Evolutionary conservation across 2,113 vertebrate genomes (phyloP).

Genomic region (chimpanzee (Pan troglodytes)): NHGRI_mPanTro3-v2.1_pri NC_072398.2:229674501-229675000

Average conservation of each 20-base stretch:
- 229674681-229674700: fast-evolving
- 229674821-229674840: background rate
- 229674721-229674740: background rate
- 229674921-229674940: background rate
- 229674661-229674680: fast-evolving
- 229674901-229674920: background rate
- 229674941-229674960: background rate
- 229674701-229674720: background rate
- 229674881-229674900: background rate
- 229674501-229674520: no score
- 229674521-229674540: no score
- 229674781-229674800: background rate
- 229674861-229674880: no score
- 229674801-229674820: background rate
- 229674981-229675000: background rate
- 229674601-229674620: no score
- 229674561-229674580: no score
- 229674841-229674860: fast-evolving
- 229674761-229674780: background rate
- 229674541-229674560: no score
- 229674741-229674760: background rate
- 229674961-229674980: no score
- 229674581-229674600: no score
- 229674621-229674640: no score
- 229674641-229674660: fast-evolving